Conservation (phyloP, 2,113 vertebrate genomes). For the Lichenostomus cassidix region DNA sequence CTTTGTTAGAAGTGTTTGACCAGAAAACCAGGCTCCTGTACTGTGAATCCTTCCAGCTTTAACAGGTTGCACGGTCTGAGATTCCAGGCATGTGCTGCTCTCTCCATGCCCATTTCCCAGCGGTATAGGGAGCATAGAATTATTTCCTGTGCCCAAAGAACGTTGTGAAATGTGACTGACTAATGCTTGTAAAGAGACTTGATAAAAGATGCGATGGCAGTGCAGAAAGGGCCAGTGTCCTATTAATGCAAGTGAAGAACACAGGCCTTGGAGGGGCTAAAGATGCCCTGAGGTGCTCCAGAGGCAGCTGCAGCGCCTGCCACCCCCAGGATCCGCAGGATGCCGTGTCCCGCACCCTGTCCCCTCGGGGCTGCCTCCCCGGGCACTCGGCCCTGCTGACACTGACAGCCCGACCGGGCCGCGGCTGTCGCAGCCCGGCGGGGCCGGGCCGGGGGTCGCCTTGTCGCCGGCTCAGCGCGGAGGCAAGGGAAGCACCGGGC, state of each 20-base stretch:
- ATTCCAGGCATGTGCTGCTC: accelerated
- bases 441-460: too few relatives aligned
- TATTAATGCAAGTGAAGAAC: accelerated
- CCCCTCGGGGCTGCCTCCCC: not conserved
- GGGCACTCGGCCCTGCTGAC: not conserved
- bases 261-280: accelerated
- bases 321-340: too few relatives aligned
- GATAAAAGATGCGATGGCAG: not conserved
- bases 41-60: not conserved
- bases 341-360: not conserved
- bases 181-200: not conserved
- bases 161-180: not conserved
- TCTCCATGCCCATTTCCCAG: not conserved
- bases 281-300: accelerated
- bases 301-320: accelerated
- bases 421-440: not conserved
- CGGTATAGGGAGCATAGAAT: accelerated
- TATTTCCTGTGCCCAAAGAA: not conserved
- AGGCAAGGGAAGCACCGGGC: not conserved
- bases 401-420: too few relatives aligned
- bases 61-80: accelerated
- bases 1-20: not conserved
- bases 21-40: not conserved
- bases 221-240: not conserved
- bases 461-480: not conserved